Evolutionary conservation across 2,888 invertebrate species (phyloP).

Genomic region (Patella ulyssiponensis): DNA sequence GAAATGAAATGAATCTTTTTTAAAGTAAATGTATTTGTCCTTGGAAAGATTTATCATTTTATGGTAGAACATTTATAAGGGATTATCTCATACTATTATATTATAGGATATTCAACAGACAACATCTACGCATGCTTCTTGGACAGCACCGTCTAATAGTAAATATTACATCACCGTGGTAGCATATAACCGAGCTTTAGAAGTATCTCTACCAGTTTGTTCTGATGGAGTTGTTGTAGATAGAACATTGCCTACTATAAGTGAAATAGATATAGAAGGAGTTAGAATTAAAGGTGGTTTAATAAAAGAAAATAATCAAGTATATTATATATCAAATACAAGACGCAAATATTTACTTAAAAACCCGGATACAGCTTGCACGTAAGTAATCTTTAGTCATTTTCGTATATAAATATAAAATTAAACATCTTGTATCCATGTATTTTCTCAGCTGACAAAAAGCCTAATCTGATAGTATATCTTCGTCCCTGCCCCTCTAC

Average conservation of each 20-base stretch:
- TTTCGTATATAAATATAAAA: not conserved
- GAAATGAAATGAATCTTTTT: too few species aligned
- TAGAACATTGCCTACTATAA: constrained; percentile 32
- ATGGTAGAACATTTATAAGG: too few species aligned
- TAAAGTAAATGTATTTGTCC: too few species aligned
- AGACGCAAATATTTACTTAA: not conserved
- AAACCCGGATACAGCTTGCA: not conserved
- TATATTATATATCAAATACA: not conserved
- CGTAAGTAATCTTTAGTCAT: not conserved
- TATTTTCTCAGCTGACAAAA: too few species aligned
- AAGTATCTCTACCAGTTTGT: constrained; percentile 51
- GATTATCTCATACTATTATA: not conserved
- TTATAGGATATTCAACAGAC: constrained; percentile 27
- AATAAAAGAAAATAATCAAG: constrained; percentile 15
- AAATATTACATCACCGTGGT: constrained; percentile 52
- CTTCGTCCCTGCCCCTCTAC: too few species aligned
- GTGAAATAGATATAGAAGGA: constrained; percentile 37
- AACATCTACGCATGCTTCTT: constrained; percentile 32
- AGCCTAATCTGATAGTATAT: too few species aligned
- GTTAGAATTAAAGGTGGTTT: constrained; percentile 41
- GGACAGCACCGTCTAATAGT: constrained; percentile 37
- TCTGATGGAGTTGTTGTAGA: constrained; percentile 54
- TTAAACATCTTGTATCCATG: too few species aligned
- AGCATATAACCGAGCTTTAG: constrained; percentile 53
- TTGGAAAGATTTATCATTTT: too few species aligned